phyloP scores from a whole-genome alignment of 2,113 vertebrate genomes.

The Amblyornis subalaris region DNA sequence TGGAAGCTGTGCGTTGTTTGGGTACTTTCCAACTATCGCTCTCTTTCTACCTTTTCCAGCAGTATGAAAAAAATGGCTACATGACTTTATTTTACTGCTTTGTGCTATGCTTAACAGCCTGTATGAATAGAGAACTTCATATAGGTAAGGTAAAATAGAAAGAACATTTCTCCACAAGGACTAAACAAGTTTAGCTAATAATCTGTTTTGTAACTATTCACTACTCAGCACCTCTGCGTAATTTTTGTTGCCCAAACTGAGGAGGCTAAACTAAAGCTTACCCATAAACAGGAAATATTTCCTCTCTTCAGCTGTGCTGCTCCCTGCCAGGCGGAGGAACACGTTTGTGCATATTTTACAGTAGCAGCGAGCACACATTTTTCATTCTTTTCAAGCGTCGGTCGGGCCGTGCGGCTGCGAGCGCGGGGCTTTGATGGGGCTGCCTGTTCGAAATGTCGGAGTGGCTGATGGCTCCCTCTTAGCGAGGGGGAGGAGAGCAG shows the following conservation, averaged over 20 bases:
- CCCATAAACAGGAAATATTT: not conserved
- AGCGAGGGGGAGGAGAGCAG: constrained; percentile 28
- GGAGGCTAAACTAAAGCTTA: not conserved
- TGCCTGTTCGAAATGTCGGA: not conserved
- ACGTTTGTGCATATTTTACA: constrained; percentile 33
- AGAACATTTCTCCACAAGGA: not conserved
- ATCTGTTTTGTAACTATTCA: not conserved
- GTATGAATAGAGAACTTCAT: not conserved
- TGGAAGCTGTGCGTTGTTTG: not conserved
- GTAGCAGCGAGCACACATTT: not conserved
- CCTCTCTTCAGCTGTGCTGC: not conserved
- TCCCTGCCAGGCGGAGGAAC: not conserved
- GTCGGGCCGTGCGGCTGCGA: not conserved
- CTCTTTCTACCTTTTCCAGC: not conserved
- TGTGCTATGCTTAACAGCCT: not conserved
- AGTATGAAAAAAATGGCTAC: not conserved
- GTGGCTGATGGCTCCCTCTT: constrained; percentile 40
- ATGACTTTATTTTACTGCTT: not conserved
- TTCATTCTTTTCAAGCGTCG: constrained; percentile 19
- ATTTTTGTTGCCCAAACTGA: not conserved
- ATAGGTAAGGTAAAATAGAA: not conserved
- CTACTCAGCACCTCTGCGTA: not conserved
- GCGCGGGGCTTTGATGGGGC: constrained; percentile 41
- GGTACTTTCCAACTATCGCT: not conserved
- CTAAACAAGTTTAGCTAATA: not conserved